Conservation (phyloP, 2,888 invertebrate species). For the Antitype chi region DNA sequence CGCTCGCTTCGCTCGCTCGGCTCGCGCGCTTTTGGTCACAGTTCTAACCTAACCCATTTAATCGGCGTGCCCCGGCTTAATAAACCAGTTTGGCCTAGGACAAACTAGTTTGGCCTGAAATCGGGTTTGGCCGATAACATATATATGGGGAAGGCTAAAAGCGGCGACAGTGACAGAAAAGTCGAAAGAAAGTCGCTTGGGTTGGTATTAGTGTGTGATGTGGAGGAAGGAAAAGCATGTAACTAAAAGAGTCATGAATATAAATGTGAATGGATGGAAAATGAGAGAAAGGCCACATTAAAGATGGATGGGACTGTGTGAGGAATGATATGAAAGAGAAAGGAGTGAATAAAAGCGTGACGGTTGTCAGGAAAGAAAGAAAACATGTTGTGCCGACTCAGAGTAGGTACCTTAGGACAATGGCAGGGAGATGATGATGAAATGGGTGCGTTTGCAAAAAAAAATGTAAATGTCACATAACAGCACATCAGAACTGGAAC, state of each 20-base stretch:
- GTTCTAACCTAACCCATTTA: no score
- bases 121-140: no score
- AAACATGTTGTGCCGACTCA: background rate
- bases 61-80: no score
- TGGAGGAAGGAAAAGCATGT: no score
- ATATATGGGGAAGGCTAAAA: no score
- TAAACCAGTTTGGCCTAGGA: no score
- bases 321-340: background rate
- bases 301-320: background rate
- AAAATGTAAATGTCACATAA: background rate
- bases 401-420: background rate
- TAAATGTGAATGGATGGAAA: background rate
- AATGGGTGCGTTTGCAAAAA: background rate
- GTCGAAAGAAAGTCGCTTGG: background rate
- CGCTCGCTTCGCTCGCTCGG: no score
- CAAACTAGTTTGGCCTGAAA: no score
- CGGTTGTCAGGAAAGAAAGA: background rate
- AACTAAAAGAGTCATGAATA: background rate
- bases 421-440: background rate
- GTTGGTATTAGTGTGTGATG: no score
- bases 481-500: background rate
- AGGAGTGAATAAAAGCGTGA: background rate
- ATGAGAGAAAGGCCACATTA: background rate
- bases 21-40: no score
- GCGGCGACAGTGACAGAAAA: background rate